These are phyloP conservation scores for Serilophus lunatus DNA, from an alignment of 2,113 vertebrate species.

Conservation along the genomic window DNA sequence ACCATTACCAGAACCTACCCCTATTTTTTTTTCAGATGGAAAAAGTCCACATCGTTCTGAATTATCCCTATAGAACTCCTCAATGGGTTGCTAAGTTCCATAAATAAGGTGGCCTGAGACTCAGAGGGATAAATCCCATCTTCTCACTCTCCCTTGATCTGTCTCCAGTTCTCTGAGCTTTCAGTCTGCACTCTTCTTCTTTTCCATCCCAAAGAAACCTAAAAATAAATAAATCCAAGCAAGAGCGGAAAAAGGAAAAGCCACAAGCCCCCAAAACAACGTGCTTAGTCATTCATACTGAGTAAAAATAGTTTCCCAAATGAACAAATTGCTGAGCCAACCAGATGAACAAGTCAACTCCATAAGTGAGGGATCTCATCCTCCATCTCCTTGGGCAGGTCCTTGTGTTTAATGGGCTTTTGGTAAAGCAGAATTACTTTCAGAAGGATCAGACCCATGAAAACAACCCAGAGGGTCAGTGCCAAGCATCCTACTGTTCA, in stretches of 20 bases:
- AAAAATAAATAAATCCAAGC: constrained; percentile 51
- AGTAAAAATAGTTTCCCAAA: constrained; percentile 54
- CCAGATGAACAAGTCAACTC: not conserved
- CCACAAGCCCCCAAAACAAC: constrained; percentile 33
- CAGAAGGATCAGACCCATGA: not conserved
- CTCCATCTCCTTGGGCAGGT: not conserved
- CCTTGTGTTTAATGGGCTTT: not conserved
- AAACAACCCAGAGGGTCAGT: not conserved
- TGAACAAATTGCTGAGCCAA: constrained; percentile 17
- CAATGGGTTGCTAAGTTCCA: not conserved
- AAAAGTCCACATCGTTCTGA: not conserved
- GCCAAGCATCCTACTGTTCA: not conserved
- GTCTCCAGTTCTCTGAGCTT: not conserved
- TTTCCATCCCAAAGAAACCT: constrained; percentile 10
- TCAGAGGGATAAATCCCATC: not conserved
- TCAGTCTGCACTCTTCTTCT: not conserved
- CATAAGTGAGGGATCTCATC: not conserved
- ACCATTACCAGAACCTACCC: not conserved
- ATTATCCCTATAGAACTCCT: not conserved
- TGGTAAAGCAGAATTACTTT: not conserved
- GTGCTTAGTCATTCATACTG: not conserved
- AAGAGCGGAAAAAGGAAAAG: constrained; percentile 19
- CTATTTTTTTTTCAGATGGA: not conserved
- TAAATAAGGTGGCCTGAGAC: not conserved
- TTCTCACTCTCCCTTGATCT: not conserved